Conservation (phyloP, 2,113 vertebrate genomes). For the Lagopus muta region DNA sequence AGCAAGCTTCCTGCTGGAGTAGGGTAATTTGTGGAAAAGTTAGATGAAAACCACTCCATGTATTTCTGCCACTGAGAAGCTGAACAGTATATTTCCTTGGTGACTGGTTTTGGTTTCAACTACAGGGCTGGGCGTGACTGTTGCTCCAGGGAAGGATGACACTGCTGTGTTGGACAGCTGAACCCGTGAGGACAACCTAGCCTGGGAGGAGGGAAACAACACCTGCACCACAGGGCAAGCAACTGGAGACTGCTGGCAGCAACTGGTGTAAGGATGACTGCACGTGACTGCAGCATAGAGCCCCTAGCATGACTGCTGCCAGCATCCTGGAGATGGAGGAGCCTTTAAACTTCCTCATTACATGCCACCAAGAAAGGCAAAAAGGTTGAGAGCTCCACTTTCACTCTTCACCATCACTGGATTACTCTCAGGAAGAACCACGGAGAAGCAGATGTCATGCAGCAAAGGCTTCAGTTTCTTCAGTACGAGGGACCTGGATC, state of each 20-base stretch:
- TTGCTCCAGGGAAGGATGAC: background rate
- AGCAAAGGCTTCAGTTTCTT: background rate
- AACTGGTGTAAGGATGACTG: too few species aligned
- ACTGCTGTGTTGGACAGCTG: fast-evolving
- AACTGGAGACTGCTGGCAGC: fast-evolving
- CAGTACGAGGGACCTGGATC: background rate
- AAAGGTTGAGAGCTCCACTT: background rate
- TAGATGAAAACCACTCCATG: background rate
- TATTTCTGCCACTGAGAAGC: background rate
- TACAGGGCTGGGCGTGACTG: background rate
- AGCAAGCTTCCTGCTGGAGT: background rate
- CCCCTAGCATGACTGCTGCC: background rate
- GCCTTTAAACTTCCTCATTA: background rate
- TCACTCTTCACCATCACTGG: background rate
- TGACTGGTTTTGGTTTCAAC: background rate
- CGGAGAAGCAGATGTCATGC: background rate
- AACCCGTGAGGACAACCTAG: background rate
- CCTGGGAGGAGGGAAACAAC: background rate
- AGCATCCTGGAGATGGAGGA: background rate
- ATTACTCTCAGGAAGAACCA: background rate
- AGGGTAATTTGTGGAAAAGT: background rate
- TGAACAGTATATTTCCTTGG: background rate
- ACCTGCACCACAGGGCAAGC: background rate
- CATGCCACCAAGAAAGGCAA: background rate
- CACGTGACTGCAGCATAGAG: background rate